Evolutionary conservation across 2,113 vertebrate species (phyloP).

Genomic region (Takifugu flavidus): DNA sequence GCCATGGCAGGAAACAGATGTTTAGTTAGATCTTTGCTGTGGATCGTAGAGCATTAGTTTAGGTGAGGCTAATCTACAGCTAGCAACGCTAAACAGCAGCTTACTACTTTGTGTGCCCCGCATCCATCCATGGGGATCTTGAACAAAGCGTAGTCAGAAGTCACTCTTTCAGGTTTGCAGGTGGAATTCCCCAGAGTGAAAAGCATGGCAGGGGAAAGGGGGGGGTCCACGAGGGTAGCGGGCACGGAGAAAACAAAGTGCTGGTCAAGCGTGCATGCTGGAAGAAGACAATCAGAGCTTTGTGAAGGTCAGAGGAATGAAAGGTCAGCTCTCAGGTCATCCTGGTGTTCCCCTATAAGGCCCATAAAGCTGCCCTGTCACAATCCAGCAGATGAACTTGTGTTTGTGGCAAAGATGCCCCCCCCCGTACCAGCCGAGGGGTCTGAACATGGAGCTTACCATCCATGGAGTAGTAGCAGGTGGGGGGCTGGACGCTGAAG

Average conservation of each 20-base stretch:
- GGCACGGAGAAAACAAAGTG: conserved; percentile 77
- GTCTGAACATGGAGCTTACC: conserved; percentile 63
- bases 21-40: no score
- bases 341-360: conserved; percentile 24
- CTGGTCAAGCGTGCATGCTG: conserved; percentile 77
- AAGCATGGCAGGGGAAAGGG: conserved; percentile 63
- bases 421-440: conserved; percentile 35
- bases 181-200: conserved; percentile 57
- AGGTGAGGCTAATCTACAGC: no score
- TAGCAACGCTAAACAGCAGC: conserved; percentile 1
- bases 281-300: conserved; percentile 26
- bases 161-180: conserved; percentile 67
- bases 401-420: conserved; percentile 27
- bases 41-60: no score
- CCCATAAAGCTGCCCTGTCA: conserved; percentile 33
- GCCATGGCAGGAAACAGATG: conserved; percentile 2
- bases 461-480: conserved; percentile 77
- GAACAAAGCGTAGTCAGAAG: conserved; percentile 68
- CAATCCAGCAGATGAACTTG: conserved; percentile 30
- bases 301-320: conserved; percentile 53
- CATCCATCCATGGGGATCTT: conserved; percentile 76
- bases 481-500: conserved; percentile 51
- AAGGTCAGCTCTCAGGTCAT: conserved; percentile 40
- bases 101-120: conserved; percentile 70
- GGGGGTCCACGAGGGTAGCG: conserved; percentile 67